Evolutionary conservation across 2,888 invertebrate genomes (phyloP), one percentile per base, ranked within the genome.

Genomic region (Desoria tigrina): DNA sequence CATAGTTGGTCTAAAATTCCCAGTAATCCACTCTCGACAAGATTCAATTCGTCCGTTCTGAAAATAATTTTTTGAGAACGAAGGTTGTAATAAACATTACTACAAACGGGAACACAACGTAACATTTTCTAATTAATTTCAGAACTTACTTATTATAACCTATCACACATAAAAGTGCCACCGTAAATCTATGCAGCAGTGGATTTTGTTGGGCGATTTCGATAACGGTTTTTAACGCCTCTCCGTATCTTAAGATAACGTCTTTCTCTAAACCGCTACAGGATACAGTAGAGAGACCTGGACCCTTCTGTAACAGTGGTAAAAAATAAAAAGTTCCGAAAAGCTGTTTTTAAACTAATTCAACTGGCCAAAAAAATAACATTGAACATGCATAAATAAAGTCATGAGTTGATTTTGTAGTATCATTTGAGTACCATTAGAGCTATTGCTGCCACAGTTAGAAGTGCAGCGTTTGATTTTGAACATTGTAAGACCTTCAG

Each of bases 21-120:
- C 3, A 81, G 79, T 61, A 81, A 74, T 21, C 80, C 80, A 51
- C 79, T 79, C 7, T 79, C 73, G 42, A 81, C 80, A 59, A 81
- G 72, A 65, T 61, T 60, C 21, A 42, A 54, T 23, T 69, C 66
- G 18, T 69, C 69, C 1, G 59, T 57, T 55, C 63, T 37, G 37
- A 24, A 32, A 32, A 32, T 11, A 32, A 7, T 32, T 4, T 32
- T n/a, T n/a, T n/a, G n/a, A 32, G 11, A 32, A 32, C 32, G 32
- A 32, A 32, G n/a, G n/a, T n/a, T n/a, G n/a, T n/a, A n/a, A 32
- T 32, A 7, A 11, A 32, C 32, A 32, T 32, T 32, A 32, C 11
- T 32, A 32, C 4, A 32, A 32, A n/a, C n/a, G n/a, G n/a, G n/a
- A n/a, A n/a, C n/a, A n/a, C n/a, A n/a, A n/a, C n/a, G n/a, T n/a